Base-by-base conservation (phyloP, 2,888 invertebrate genomes). In the Heliconius ismenius region DNA sequence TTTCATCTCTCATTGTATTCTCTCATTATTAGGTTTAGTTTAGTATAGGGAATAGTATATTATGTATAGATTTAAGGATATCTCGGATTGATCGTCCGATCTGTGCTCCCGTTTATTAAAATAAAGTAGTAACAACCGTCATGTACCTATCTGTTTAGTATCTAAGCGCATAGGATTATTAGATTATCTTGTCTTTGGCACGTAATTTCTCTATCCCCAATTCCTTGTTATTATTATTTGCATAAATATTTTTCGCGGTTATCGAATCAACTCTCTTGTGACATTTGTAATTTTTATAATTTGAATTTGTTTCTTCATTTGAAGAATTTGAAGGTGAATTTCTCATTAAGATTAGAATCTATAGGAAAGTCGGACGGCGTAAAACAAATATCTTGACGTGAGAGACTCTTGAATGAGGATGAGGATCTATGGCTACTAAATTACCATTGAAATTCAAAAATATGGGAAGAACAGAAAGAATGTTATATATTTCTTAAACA, bases 401-500 rank as follows among this genome's bases (percentile, higher is more conserved):
- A n/a, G n/a, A n/a, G n/a, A n/a, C n/a, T n/a, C n/a, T n/a, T n/a
- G n/a, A 11, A 11, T n/a, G 39, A 39, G 9, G 39, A 32, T 10
- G 32, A n/a, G 54, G 26, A 32, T 69, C n/a, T 69, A 26, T 21
- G 13, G 69, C 24, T 69, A 69, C 69, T 54, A n/a, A 69, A 54
- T 54, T 21, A 69, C 11, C 7, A 7, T 28, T 69, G 72, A 36
- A 72, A 60, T 28, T 32, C n/a, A 72, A 72, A 72, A 13, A n/a
- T 60, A 72, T 58, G 60, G 60, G 60, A 60, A 72, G 72, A 39
- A 72, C 39, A 72, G 58, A 62, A 72, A 72, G 39, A 72, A 36
- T 24, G 26, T 62, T 60, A 39, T 72, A 72, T 60, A 60, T 36
- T 72, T 39, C 9, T 36, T 60, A 60, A 58, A 24, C 24, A 4